A percentile compares a stretch with the other conserved stretches of the same genome.
Evolutionary conservation across 2,888 invertebrate genomes (phyloP).

Genomic region (Spodoptera exigua): DNA sequence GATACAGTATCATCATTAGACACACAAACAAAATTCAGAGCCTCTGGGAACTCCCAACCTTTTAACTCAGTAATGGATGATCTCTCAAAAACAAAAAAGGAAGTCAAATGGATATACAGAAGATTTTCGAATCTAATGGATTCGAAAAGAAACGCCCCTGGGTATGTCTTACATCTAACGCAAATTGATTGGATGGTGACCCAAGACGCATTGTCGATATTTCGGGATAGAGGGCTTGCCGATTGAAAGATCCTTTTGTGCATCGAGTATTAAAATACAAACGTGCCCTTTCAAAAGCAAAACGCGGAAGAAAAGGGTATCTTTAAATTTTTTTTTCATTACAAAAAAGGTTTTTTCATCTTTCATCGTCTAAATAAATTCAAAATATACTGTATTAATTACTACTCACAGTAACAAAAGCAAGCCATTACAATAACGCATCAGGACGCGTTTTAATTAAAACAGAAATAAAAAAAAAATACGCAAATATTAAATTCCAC

Average conservation of each 20-base stretch:
- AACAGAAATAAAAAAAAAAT: slow-evolving; percentile 22
- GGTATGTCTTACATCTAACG: slow-evolving; percentile 70
- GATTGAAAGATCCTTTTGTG: slow-evolving; percentile 21
- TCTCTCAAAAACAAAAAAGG: slow-evolving; percentile 75
- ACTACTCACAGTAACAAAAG: not conserved
- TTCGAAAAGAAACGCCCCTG: slow-evolving; percentile 67
- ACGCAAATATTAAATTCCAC: slow-evolving; percentile 7
- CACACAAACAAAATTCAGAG: slow-evolving; percentile 41
- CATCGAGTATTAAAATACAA: slow-evolving; percentile 5
- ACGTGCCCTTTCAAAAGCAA: not conserved
- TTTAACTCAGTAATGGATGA: slow-evolving; percentile 77
- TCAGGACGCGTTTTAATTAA: slow-evolving; percentile 36
- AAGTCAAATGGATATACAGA: slow-evolving; percentile 72
- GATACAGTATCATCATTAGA: slow-evolving; percentile 38
- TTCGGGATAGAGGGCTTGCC: slow-evolving; percentile 28
- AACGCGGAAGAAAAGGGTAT: not conserved
- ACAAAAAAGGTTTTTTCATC: too few species aligned
- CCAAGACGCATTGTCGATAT: slow-evolving; percentile 51
- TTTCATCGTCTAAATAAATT: too few species aligned
- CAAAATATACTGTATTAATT: too few species aligned
- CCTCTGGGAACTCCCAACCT: slow-evolving; percentile 62
- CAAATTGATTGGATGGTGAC: slow-evolving; percentile 71
- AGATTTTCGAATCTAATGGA: slow-evolving; percentile 75
- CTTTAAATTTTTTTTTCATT: too few species aligned
- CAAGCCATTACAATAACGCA: not conserved